These are phyloP conservation scores for Anhinga rufa DNA, from an alignment of 2,113 vertebrate species.

Conservation along the genomic window DNA sequence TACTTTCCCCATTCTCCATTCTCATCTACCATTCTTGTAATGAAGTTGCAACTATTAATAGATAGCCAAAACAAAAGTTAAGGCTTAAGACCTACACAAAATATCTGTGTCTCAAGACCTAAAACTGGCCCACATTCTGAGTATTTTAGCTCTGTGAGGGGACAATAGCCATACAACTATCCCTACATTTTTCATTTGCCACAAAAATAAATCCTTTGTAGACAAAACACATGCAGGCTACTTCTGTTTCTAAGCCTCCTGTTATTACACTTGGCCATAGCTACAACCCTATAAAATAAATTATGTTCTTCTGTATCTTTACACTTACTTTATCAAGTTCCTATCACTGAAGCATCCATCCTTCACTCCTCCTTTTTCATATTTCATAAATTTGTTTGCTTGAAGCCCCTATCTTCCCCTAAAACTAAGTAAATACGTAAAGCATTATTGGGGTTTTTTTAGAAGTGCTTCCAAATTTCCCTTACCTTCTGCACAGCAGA, in stretches of 20 bases:
- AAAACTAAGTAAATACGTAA: neutral
- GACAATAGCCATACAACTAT: slow-evolving; percentile 9
- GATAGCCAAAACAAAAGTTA: too few relatives aligned
- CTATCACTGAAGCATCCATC: neutral
- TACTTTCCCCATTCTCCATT: neutral
- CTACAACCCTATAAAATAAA: slow-evolving; percentile 44
- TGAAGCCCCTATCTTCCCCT: neutral
- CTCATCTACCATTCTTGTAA: neutral
- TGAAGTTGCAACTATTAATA: neutral
- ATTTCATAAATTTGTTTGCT: neutral
- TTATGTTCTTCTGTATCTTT: slow-evolving; percentile 38
- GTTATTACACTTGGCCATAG: slow-evolving; percentile 48
- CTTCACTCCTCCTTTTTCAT: neutral
- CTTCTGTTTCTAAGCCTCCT: slow-evolving; percentile 13
- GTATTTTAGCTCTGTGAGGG: slow-evolving; percentile 25
- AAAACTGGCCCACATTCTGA: slow-evolving; percentile 35
- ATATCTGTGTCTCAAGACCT: neutral
- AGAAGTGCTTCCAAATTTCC: neutral
- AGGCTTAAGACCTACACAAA: neutral
- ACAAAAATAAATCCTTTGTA: slow-evolving; percentile 42
- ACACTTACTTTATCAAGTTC: slow-evolving; percentile 45
- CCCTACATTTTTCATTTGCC: slow-evolving; percentile 37
- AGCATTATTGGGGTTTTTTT: neutral
- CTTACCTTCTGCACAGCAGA: neutral
- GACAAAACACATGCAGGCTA: neutral